Percentiles rank a stretch among this genome's conserved stretches.
phyloP scores from a whole-genome alignment of 2,888 invertebrate species.

The Cheilosia urbana region DNA sequence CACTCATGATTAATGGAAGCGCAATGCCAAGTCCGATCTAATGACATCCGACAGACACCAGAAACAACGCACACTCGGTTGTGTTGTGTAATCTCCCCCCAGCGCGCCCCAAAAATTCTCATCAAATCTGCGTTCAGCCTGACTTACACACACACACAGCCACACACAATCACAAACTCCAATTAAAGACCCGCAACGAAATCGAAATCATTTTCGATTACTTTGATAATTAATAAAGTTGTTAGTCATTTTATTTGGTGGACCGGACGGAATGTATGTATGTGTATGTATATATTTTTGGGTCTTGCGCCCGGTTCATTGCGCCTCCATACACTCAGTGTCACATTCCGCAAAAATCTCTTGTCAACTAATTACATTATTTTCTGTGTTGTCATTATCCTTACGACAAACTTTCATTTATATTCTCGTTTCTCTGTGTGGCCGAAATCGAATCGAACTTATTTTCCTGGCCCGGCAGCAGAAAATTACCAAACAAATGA shows the following conservation, averaged over 20 bases:
- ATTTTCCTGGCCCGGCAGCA: neutral
- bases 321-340: slow-evolving; percentile 14
- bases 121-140: slow-evolving; percentile 10
- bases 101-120: neutral
- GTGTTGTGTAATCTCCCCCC: neutral
- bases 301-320: slow-evolving; percentile 9
- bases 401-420: slow-evolving; percentile 46
- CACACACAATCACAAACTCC: slow-evolving; percentile 28
- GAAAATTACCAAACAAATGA: slow-evolving; percentile 58
- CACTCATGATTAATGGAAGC: slow-evolving; percentile 41
- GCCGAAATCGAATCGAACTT: slow-evolving; percentile 33
- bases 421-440: slow-evolving; percentile 9
- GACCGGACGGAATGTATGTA: slow-evolving; percentile 24
- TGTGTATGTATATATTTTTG: slow-evolving; percentile 20
- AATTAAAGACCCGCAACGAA: slow-evolving; percentile 53
- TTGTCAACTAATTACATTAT: slow-evolving; percentile 63
- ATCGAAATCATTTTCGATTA: slow-evolving; percentile 55
- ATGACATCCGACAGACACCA: slow-evolving; percentile 34
- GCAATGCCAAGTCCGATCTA: slow-evolving; percentile 13
- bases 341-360: slow-evolving; percentile 50
- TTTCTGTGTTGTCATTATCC: slow-evolving; percentile 51
- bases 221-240: slow-evolving; percentile 70
- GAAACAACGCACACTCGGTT: neutral
- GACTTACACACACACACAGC: neutral
- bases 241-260: slow-evolving; percentile 54